Base-by-base conservation (phyloP, 2,797 vertebrate genomes). In the Acropternis orthonyx region DNA sequence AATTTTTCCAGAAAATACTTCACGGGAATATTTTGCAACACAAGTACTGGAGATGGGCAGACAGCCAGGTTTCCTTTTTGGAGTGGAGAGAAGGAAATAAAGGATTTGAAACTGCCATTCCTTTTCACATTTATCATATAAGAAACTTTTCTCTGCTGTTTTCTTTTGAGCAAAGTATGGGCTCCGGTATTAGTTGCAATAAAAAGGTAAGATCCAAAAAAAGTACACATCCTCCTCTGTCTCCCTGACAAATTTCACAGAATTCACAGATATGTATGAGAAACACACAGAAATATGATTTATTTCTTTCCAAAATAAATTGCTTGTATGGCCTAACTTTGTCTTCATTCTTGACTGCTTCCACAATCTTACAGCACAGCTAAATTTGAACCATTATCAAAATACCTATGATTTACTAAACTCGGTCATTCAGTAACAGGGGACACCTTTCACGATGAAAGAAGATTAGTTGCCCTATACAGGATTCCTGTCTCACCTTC, bases 11-110 rank as follows among this genome's bases (percentile, higher is more conserved):
- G 54, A 79, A 79, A 55, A 36, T 37, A 71, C 81, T 65, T 58
- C 75, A 78, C 12, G 88, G 93, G 89, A 94, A 91, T 80, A 92
- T 90, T 93, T 82, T 93, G 91, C 86, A 97, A 79, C 7, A 11
- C 63, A 96, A 93, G 48, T 84, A 79, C 39, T 78, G 68, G 65
- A 87, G 56, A 56, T 44, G n/a, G 83, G 67, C 4, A 71, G 71
- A 58, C 18, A 79, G n/a, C 61, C 81, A 92, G 22, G n/a, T 34
- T 67, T 93, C 67, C 49, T 82, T 90, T 88, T 49, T 14, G 19
- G 34, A 69, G 28, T 6, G 6, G 15, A 80, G 14, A n/a, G 34
- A 87, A 86, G n/a, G 32, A 44, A 94, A 81, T 58, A 55, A 88
- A 86, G 19, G 30, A 95, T 23, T 37, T 65, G 43, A 93, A 88